Evolutionary conservation across 2,888 invertebrate species (phyloP).

Genomic region (Temnothorax ravouxi): DNA sequence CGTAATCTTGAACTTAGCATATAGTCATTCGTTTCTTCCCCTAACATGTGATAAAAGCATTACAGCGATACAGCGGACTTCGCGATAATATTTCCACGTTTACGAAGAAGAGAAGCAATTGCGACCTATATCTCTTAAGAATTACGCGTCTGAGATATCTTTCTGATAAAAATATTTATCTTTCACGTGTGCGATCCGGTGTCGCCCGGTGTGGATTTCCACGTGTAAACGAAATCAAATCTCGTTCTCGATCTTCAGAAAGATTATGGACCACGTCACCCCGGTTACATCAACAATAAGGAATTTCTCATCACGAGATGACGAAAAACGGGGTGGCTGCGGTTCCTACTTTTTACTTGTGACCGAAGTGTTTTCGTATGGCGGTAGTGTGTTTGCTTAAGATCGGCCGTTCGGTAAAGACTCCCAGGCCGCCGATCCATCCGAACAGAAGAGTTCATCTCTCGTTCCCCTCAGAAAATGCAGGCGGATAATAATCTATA

Average conservation of each 20-base stretch:
- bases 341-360: conserved; percentile 46
- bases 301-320: conserved; percentile 29
- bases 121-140: background rate
- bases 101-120: conserved; percentile 1
- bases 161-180: background rate
- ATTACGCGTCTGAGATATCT: background rate
- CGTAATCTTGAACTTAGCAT: conserved; percentile 38
- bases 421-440: conserved; percentile 59
- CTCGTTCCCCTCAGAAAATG: conserved; percentile 48
- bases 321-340: conserved; percentile 32
- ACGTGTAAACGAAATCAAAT: conserved; percentile 16
- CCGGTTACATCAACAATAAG: conserved; percentile 29
- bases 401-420: conserved; percentile 65
- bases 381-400: conserved; percentile 64
- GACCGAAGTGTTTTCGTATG: conserved; percentile 64
- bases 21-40: conserved; percentile 17
- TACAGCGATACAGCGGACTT: background rate
- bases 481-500: conserved; percentile 74
- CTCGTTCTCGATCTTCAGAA: background rate
- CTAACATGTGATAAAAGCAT: conserved; percentile 15
- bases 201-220: background rate
- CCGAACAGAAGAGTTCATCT: conserved; percentile 68
- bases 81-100: conserved; percentile 9
- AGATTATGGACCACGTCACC: conserved; percentile 11
- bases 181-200: background rate